Conservation (phyloP, 1,140 invertebrate species). For the Mylabris phalerata region DNA sequence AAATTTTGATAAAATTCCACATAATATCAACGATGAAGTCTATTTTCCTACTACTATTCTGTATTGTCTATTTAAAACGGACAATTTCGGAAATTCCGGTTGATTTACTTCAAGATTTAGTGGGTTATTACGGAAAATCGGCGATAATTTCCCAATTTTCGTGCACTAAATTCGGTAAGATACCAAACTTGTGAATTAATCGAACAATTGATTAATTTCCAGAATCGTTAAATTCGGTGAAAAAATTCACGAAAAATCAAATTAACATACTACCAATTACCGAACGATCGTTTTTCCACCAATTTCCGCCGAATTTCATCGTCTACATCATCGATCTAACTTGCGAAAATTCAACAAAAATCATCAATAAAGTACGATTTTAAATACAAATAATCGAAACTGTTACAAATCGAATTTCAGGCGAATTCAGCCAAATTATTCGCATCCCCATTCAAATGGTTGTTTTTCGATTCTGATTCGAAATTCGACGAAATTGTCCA, state of each 20-base stretch:
- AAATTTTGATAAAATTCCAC: too few relatives aligned
- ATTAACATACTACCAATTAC: constrained; percentile 1
- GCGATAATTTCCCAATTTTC: background rate
- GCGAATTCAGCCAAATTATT: constrained; percentile 6
- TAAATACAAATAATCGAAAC: too few relatives aligned
- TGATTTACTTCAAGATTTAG: background rate
- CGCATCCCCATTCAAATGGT: constrained; percentile 7
- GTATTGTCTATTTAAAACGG: too few relatives aligned
- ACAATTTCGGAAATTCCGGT: too few relatives aligned
- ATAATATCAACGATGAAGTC: too few relatives aligned
- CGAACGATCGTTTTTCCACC: background rate
- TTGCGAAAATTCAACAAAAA: background rate
- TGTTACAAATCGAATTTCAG: background rate
- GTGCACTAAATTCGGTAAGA: constrained; percentile 8
- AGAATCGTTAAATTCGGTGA: background rate
- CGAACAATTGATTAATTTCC: background rate
- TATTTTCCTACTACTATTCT: too few relatives aligned
- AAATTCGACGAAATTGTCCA: background rate
- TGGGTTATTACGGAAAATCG: background rate
- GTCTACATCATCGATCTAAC: background rate
- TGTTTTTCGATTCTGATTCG: background rate
- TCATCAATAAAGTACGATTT: background rate
- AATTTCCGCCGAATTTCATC: background rate
- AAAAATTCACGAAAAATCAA: constrained; percentile 6
- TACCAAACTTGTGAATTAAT: background rate